Base-by-base conservation (phyloP, 1,140 invertebrate genomes). In the Eriosoma lanigerum region DNA sequence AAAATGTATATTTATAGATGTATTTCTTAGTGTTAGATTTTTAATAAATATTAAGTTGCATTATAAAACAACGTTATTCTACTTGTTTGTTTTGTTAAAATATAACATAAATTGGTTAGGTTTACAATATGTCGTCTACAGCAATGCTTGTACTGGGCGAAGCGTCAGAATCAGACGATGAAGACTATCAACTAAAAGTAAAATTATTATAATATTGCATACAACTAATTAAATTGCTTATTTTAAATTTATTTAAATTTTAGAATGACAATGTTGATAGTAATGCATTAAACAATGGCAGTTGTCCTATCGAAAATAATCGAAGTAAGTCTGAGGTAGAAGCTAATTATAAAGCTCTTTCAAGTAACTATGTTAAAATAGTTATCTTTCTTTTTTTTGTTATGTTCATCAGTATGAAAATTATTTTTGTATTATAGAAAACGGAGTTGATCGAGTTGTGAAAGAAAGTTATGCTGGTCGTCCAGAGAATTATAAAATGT, bases 141-240 rank as follows among this genome's bases (percentile, higher is more conserved):
- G 75, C 54, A 5, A 78, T 78, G 75, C 75, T 78, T 19, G 75
- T 78, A n/a, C 12, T 78, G 1, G 75, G 75, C 0, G 75, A 78
- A 78, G 75, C 75, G 19, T 15, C 75, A 2, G 75, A 78, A 60
- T 78, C 75, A 6, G 75, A 78, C 12, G 75, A 78, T 29, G 75
- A 78, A 48, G 56, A 78, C 9, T 12, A 48, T 13, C 75, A 78
- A 68, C 66, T 21, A 56, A 17, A 58, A 0, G 75, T 78, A 78
- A 78, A 29, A 29, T n/a, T 44, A 58, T 5, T 44, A 2, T 3
- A 0, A 8, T 29, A 13, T 32, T 38, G 26, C 19, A 29, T 26
- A 73, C 9, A 4, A 12, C 32, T 4, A n/a, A 58, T 38, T 58
- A 38, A 4, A 38, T 38, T 4, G 32, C 3, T 38, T n/a, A n/a